phyloP scores from a whole-genome alignment of 2,888 invertebrate genomes.

The Diabrotica balteata region DNA sequence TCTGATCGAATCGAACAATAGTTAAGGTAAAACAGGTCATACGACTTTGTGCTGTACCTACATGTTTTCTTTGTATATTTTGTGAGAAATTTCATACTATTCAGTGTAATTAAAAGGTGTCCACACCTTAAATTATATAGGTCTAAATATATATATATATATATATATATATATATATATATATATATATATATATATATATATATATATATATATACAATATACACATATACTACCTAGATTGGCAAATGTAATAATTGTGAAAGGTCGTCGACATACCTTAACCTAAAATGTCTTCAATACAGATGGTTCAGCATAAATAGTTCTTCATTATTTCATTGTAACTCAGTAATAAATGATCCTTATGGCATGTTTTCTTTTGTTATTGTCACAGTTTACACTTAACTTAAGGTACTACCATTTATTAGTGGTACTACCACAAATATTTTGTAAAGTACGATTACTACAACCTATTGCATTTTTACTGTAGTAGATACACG shows the following conservation, averaged over 20 bases:
- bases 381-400: not conserved
- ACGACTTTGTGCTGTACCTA: too few species aligned
- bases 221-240: too few species aligned
- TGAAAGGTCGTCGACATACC: slow-evolving; percentile 57
- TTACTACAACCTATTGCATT: too few species aligned
- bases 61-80: slow-evolving; percentile 1
- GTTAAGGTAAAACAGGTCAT: not conserved
- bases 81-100: not conserved
- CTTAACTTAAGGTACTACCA: not conserved
- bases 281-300: slow-evolving; percentile 48
- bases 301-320: slow-evolving; percentile 18
- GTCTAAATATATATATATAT: slow-evolving; percentile 37
- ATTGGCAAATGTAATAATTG: slow-evolving; percentile 18
- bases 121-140: slow-evolving; percentile 37
- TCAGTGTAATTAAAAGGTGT: not conserved
- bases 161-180: too few species aligned
- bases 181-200: too few species aligned
- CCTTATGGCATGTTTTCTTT: too few species aligned
- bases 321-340: slow-evolving; percentile 13
- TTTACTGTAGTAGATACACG: too few species aligned
- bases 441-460: too few species aligned
- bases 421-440: too few species aligned
- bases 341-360: slow-evolving; percentile 3
- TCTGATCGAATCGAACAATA: not conserved
- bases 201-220: too few species aligned